Conservation (phyloP, 2,888 invertebrate species). For the Orchesella flavescens region DNA sequence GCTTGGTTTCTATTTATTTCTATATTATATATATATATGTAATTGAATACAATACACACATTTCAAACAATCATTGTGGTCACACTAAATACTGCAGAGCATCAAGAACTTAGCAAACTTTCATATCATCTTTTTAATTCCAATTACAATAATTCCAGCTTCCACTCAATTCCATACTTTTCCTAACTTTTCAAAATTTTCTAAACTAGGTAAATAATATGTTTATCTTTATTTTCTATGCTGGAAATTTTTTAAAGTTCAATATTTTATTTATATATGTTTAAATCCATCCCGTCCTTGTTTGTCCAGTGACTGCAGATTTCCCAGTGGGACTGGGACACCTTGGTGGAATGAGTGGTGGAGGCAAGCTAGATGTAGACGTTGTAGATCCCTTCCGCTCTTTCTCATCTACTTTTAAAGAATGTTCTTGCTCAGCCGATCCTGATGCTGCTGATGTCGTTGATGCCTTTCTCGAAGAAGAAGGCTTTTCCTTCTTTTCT, state of each 20-base stretch:
- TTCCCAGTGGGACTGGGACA: conserved; percentile 60
- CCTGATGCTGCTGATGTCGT: background rate
- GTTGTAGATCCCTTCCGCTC: background rate
- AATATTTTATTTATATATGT: background rate
- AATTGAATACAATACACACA: too few relatives aligned
- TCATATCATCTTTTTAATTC: too few relatives aligned
- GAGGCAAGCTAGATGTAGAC: background rate
- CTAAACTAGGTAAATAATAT: too few relatives aligned
- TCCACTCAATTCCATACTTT: too few relatives aligned
- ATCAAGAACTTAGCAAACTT: too few relatives aligned
- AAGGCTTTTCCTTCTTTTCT: background rate
- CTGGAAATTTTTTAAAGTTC: background rate
- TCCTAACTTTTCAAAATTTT: too few relatives aligned
- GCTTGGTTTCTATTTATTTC: too few relatives aligned
- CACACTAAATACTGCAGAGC: too few relatives aligned
- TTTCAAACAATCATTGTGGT: too few relatives aligned
- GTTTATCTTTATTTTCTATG: background rate
- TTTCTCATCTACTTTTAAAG: background rate
- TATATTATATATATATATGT: too few relatives aligned
- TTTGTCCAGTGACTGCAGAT: conserved; percentile 69
- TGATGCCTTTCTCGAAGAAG: background rate
- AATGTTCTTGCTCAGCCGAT: background rate
- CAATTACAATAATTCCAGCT: too few relatives aligned
- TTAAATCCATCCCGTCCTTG: conserved; percentile 69
- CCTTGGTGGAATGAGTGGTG: conserved; percentile 16